These are phyloP conservation scores for Sisor rabdophorus DNA, from an alignment of 2,113 vertebrate species.

Conservation along the genomic window DNA sequence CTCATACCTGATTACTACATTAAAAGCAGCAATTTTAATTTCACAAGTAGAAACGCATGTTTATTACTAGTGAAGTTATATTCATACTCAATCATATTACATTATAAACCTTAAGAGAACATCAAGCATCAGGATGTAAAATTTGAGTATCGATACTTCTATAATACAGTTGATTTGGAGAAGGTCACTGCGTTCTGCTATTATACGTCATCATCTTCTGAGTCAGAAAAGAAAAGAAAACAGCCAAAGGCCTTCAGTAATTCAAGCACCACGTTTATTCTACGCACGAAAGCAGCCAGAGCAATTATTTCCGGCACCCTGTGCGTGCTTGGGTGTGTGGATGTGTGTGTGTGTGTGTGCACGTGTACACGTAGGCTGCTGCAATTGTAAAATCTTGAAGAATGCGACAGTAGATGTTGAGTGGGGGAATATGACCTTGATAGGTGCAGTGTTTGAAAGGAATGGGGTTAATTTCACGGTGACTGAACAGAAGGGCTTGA, in stretches of 20 bases:
- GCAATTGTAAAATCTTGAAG: constrained; percentile 36
- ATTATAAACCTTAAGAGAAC: background rate
- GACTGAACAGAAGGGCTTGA: constrained; percentile 68
- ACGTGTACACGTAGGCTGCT: background rate
- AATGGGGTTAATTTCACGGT: constrained; percentile 81
- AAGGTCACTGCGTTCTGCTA: constrained; percentile 5
- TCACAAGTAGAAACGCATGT: no score
- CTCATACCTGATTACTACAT: no score
- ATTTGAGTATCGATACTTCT: background rate
- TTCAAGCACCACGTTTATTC: background rate
- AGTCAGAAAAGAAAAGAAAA: constrained; percentile 25
- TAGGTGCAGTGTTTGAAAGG: constrained; percentile 54
- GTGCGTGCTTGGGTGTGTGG: background rate
- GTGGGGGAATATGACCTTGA: constrained; percentile 60
- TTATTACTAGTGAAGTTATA: no score
- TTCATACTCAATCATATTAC: background rate
- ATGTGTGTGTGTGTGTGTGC: background rate
- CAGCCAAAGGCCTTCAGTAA: constrained; percentile 26
- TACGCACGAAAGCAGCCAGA: background rate
- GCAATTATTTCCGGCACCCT: constrained; percentile 40
- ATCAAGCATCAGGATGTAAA: background rate
- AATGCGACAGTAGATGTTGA: constrained; percentile 49
- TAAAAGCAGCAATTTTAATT: no score
- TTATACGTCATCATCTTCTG: constrained; percentile 16
- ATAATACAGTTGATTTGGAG: background rate